A percentile compares a stretch with the other conserved stretches of the same genome.
Evolutionary conservation across 2,797 vertebrate species (phyloP).

Genomic region (Molossus molossus): DNA sequence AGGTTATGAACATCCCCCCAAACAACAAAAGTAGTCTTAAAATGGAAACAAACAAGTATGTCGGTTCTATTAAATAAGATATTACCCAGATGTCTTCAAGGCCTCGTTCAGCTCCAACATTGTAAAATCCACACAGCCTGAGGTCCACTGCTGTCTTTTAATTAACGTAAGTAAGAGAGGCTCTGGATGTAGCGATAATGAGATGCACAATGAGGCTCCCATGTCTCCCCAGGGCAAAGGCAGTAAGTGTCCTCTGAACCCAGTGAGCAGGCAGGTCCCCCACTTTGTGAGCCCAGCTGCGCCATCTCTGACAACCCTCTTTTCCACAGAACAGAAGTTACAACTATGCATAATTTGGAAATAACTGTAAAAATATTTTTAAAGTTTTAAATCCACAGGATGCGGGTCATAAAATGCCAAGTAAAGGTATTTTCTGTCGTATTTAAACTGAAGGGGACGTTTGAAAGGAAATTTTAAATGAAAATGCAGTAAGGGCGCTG

Average conservation of each 20-base stretch:
- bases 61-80: background rate
- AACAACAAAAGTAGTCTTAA: background rate
- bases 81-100: background rate
- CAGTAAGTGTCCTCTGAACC: background rate
- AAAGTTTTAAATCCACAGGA: background rate
- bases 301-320: background rate
- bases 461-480: background rate
- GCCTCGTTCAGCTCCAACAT: background rate
- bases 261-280: background rate
- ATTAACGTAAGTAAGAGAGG: background rate
- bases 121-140: background rate
- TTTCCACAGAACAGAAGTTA: background rate
- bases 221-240: background rate
- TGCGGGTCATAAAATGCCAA: background rate
- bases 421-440: background rate
- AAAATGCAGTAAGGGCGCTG: background rate
- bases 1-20: background rate
- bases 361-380: background rate
- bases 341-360: background rate
- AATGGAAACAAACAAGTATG: background rate
- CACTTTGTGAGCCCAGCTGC: background rate
- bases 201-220: background rate
- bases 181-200: background rate
- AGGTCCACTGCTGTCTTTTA: background rate
- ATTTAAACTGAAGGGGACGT: background rate